Base-by-base conservation (phyloP, 2,113 vertebrate species). In the Hystrix cristata region DNA sequence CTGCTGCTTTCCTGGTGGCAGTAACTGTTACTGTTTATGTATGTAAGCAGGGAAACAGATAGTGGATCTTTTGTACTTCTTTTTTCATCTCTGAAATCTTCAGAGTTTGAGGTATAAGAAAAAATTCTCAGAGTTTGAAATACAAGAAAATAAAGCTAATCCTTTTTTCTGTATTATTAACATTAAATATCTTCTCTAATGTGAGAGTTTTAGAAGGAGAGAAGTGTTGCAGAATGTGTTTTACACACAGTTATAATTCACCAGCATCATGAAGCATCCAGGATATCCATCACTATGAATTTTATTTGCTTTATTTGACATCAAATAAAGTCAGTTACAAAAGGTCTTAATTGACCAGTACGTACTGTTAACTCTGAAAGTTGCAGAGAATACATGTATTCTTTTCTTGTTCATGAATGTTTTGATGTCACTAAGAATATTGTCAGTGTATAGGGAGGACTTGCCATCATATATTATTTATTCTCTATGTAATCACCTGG, bases 401-500 rank as follows among this genome's bases (percentile, higher is more conserved):
- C n/a, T 62, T n/a, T 19, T 82, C 23, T 88, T 31, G 38, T 46
- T 88, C 87, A n/a, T 64, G 13, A 93, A 48, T 12, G 23, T 21
- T 94, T 95, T 87, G 55, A 62, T 78, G 16, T 84, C 34, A 81
- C 4, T 19, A n/a, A 79, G 62, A 55, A 34, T 80, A 60, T 79
- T 62, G 51, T 90, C 69, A 83, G 27, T 59, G 10, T 57, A 43
- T 3, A 83, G 29, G 34, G 25, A 91, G 43, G 7, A 71, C 5
- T 84, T 46, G 34, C 27, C 9, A 51, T 87, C 46, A 87, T 87
- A 64, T 21, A 62, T 64, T 64, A 94, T 91, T 91, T 69, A 93
- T 71, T 79, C 69, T 72, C 23, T 55, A 48, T 27, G 59, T 43
- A 84, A 72, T 84, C 14, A 51, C 18, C 4, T 46, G 8, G 38